Conservation (phyloP, 1,140 invertebrate species). For the Papilio machaon region DNA sequence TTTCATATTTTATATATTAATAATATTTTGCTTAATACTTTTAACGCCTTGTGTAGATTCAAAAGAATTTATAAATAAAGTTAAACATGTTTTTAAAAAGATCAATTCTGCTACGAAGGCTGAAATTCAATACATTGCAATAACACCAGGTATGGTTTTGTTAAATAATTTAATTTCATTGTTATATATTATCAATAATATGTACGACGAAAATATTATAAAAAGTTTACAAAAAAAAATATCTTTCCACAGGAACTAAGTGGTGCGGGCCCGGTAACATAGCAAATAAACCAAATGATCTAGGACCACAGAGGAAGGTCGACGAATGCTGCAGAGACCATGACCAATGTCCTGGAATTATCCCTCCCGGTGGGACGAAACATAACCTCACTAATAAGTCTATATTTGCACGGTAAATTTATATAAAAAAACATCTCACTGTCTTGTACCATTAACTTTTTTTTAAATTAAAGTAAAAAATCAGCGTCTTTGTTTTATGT, state of each 20-base stretch:
- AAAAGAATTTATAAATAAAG: background rate
- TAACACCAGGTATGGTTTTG: background rate
- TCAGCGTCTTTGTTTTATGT: too few relatives aligned
- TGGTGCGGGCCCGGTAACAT: constrained; percentile 89
- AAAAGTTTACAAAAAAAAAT: too few relatives aligned
- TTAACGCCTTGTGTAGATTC: background rate
- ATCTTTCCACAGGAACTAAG: constrained; percentile 80
- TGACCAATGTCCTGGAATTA: constrained; percentile 87
- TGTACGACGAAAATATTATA: too few relatives aligned
- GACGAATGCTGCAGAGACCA: constrained; percentile 91
- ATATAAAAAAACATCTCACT: background rate
- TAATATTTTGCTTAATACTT: background rate
- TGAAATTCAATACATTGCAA: background rate
- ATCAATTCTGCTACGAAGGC: background rate
- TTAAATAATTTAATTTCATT: background rate
- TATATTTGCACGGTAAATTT: constrained; percentile 82
- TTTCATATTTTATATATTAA: background rate
- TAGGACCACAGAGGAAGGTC: constrained; percentile 85
- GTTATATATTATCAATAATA: background rate
- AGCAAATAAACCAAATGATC: constrained; percentile 85
- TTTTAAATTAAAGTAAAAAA: background rate
- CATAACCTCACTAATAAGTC: constrained; percentile 85
- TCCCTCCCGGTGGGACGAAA: constrained; percentile 82
- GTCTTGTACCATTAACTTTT: too few relatives aligned
- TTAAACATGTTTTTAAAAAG: background rate